Conservation (phyloP, 2,888 invertebrate species). For the Cosmia trapezina region DNA sequence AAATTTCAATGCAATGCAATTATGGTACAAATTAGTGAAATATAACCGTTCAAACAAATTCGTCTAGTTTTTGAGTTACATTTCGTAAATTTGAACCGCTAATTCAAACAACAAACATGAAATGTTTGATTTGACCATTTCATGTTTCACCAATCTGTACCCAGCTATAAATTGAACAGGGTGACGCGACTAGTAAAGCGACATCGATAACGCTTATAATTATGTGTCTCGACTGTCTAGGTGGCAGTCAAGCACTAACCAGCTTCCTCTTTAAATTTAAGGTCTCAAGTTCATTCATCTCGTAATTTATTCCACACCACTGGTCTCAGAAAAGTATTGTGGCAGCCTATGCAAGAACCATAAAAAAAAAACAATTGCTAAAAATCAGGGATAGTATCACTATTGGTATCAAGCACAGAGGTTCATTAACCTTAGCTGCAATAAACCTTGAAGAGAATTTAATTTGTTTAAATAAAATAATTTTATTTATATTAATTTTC, state of each 20-base stretch:
- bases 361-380: background rate
- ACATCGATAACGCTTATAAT: background rate
- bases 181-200: background rate
- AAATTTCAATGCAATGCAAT: background rate
- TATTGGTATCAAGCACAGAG: background rate
- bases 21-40: background rate
- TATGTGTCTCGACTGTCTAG: background rate
- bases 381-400: background rate
- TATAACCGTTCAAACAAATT: background rate
- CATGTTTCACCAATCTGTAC: slow-evolving; percentile 1
- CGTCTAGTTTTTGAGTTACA: background rate
- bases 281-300: background rate
- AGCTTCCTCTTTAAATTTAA: background rate
- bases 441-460: background rate
- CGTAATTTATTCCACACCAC: background rate
- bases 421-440: background rate
- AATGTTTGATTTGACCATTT: background rate
- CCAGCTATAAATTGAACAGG: background rate
- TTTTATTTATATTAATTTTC: background rate
- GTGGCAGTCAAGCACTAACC: background rate
- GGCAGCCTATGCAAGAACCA: background rate
- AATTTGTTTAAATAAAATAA: too few relatives aligned
- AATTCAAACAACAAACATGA: too few relatives aligned
- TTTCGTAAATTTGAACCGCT: background rate
- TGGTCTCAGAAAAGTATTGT: background rate